These are phyloP conservation scores for Oplegnathus fasciatus DNA, from an alignment of 2,113 vertebrate species.

Conservation along the genomic window DNA sequence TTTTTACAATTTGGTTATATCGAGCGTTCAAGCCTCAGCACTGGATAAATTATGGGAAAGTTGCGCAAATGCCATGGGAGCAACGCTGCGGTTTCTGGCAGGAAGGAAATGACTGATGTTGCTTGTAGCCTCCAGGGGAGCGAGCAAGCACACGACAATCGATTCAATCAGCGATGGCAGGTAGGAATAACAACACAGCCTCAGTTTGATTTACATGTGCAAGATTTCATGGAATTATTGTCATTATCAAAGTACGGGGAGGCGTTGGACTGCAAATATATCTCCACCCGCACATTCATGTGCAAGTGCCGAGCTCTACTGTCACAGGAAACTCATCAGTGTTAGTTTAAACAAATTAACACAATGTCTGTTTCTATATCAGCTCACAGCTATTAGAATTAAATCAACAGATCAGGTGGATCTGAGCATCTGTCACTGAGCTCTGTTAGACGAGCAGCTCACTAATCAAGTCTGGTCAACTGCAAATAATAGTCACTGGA, in stretches of 20 bases:
- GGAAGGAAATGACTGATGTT: constrained; percentile 66
- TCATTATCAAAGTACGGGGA: constrained; percentile 46
- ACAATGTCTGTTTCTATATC: not conserved
- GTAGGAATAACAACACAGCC: constrained; percentile 39
- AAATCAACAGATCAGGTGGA: not conserved
- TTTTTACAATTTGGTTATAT: constrained; percentile 9
- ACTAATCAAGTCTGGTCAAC: not conserved
- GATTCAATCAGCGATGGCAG: constrained; percentile 62
- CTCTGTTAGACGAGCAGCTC: not conserved
- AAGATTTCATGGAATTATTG: constrained; percentile 37
- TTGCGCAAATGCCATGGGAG: constrained; percentile 53
- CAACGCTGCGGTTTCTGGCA: constrained; percentile 37
- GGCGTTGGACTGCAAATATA: constrained; percentile 5
- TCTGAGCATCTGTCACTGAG: not conserved
- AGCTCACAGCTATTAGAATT: not conserved
- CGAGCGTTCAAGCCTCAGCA: constrained; percentile 4
- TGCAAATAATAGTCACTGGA: not conserved
- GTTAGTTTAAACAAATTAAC: constrained; percentile 2
- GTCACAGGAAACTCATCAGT: not conserved
- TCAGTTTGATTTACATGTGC: constrained; percentile 49
- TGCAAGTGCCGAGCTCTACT: not conserved
- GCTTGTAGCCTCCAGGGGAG: constrained; percentile 71
- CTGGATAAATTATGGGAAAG: constrained; percentile 64
- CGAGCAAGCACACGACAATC: constrained; percentile 48
- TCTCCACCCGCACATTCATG: not conserved